A percentile compares a stretch with the other conserved stretches of the same genome.
These are phyloP conservation scores for Heterohyrax brucei DNA, from an alignment of 2,797 vertebrate species.

Conservation along the genomic window DNA sequence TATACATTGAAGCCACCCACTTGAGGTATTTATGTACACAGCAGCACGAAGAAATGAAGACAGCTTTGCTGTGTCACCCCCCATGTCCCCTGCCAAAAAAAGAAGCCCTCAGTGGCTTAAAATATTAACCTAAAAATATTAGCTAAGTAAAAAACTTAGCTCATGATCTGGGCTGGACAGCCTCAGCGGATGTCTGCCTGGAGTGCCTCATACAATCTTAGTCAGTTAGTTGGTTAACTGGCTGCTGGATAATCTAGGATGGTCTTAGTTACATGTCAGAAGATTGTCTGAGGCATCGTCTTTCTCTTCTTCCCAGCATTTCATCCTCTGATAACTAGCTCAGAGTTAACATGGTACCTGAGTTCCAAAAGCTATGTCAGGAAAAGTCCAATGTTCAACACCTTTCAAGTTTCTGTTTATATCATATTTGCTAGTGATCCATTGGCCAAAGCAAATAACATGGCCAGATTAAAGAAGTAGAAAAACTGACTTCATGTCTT, in stretches of 20 bases:
- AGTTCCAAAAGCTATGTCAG: background rate
- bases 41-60: too few relatives aligned
- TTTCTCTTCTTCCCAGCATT: background rate
- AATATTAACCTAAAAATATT: background rate
- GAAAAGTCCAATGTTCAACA: background rate
- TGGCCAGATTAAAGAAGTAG: background rate
- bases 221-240: background rate
- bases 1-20: too few relatives aligned
- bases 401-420: background rate
- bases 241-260: background rate
- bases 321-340: background rate
- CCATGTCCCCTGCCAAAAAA: background rate
- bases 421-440: background rate
- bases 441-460: too few relatives aligned
- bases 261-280: background rate
- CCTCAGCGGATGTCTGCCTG: background rate
- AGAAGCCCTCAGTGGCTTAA: background rate
- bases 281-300: background rate
- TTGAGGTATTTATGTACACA: too few relatives aligned
- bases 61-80: background rate
- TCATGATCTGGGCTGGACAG: background rate
- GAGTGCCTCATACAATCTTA: accelerated
- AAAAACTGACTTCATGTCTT: background rate
- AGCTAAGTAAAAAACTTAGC: background rate
- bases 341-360: background rate